Percentiles rank a stretch among this genome's conserved stretches.
phyloP scores from a whole-genome alignment of 1,140 invertebrate genomes.

The Oedothorax gibbosus region DNA sequence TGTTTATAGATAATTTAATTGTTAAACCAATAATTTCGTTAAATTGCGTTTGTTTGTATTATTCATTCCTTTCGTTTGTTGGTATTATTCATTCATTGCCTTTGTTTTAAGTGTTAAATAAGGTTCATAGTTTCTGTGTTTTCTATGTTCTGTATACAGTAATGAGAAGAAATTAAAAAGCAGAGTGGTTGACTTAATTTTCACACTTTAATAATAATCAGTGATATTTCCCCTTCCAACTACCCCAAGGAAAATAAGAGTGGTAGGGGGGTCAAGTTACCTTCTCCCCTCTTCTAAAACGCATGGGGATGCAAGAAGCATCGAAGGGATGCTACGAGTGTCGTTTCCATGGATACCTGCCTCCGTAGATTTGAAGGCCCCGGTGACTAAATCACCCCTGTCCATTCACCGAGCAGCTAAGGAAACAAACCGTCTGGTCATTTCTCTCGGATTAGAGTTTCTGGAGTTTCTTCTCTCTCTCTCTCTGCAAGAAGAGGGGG shows the following conservation, averaged over 20 bases:
- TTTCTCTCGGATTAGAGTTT: constrained; percentile 62
- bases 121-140: too few species aligned
- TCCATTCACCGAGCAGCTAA: constrained; percentile 59
- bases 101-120: too few species aligned
- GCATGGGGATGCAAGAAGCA: constrained; percentile 34
- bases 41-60: too few species aligned
- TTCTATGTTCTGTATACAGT: too few species aligned
- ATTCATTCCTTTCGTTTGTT: too few species aligned
- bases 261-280: not conserved
- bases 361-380: constrained; percentile 58
- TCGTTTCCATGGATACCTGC: constrained; percentile 58
- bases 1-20: too few species aligned
- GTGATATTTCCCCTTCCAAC: constrained; percentile 47
- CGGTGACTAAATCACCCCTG: constrained; percentile 61
- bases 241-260: constrained; percentile 2
- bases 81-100: too few species aligned
- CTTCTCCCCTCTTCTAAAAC: constrained; percentile 27
- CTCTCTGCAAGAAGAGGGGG: not conserved
- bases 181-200: too few species aligned
- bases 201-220: constrained; percentile 22
- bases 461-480: constrained; percentile 42
- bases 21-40: too few species aligned
- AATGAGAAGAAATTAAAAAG: too few species aligned
- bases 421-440: constrained; percentile 63
- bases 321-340: constrained; percentile 46